Evolutionary conservation across 2,888 invertebrate genomes (phyloP), one percentile per base, ranked within the genome.

Genomic region (Eupeodes luniger): DNA sequence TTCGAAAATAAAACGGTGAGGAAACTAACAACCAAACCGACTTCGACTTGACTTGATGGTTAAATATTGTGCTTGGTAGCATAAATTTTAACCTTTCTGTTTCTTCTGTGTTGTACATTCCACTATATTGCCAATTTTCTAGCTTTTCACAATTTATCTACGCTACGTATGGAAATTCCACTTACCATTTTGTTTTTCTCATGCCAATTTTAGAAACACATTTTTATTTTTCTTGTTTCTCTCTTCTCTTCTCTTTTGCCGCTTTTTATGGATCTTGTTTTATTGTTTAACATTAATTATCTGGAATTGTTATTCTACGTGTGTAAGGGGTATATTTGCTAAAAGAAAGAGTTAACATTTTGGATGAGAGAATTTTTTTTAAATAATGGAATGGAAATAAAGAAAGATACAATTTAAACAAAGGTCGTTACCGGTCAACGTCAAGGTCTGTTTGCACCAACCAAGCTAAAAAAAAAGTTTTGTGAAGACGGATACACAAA

Each of bases 371-470:
- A 36, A 10, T 36, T n/a, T 51, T 62, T 16, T 12, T 40, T 40
- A 9, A 9, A 57, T 34, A 19, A 34, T 12, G 12, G 11, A 64
- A 36, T 49, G n/a, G 57, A 64, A 57, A n/a, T 51, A 49, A 5
- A 27, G 34, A 12, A 62, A 86, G 69, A 64, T 69, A 49, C 49
- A 53, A 61, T 75, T 70, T 5, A 64, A 47, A 44, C 72, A 85
- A 82, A 87, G 86, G 83, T 87, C 86, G 86, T 87, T 83, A 69
- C 86, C 86, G 86, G 86, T 87, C 83, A 87, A 76, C 86, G 70
- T 87, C 87, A 84, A 87, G 87, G 87, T 87, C 87, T 87, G 83
- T 80, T 87, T 80, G 84, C n/a, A 67, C 55, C 75, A 79, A 86
- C 36, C 44, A 78, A 34, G 53, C 69, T 34, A 27, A 55, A 49